These are phyloP conservation scores for Heterodera carotae DNA, from an alignment of 1,140 invertebrate genomes.

Conservation along the genomic window DNA sequence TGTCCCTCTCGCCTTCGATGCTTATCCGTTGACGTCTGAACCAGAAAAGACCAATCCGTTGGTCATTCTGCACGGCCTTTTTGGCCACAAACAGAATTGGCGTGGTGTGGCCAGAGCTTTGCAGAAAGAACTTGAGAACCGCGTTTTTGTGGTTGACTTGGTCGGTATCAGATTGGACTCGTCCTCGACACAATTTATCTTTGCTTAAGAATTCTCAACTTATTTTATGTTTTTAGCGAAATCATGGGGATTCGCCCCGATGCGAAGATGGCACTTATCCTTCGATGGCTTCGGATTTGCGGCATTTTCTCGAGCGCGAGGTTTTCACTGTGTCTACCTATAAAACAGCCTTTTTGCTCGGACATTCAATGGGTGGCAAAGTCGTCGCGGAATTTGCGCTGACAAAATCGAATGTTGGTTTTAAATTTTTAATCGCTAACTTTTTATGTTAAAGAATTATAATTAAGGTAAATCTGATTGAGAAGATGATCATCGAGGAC, in stretches of 20 bases:
- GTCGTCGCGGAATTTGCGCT: slow-evolving; percentile 49
- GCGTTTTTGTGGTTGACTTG: slow-evolving; percentile 53
- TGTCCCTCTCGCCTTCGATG: slow-evolving; percentile 25
- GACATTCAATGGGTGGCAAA: slow-evolving; percentile 62
- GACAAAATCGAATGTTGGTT: slow-evolving; percentile 3
- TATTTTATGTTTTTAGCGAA: slow-evolving; percentile 32
- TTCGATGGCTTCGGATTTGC: slow-evolving; percentile 54
- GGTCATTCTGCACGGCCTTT: slow-evolving; percentile 49
- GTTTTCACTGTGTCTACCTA: slow-evolving; percentile 33
- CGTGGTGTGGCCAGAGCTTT: slow-evolving; percentile 55
- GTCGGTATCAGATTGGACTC: too few relatives aligned
- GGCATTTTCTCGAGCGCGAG: slow-evolving; percentile 46
- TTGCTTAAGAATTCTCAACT: too few relatives aligned
- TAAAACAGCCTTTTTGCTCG: slow-evolving; percentile 46
- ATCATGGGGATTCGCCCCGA: slow-evolving; percentile 55
- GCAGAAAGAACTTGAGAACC: slow-evolving; percentile 46
- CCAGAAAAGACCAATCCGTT: slow-evolving; percentile 35
- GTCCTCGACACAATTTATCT: too few relatives aligned
- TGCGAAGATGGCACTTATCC: slow-evolving; percentile 39
- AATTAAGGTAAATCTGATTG: slow-evolving; percentile 28
- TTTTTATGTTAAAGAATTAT: background rate
- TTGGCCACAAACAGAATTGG: slow-evolving; percentile 59
- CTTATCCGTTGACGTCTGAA: background rate
- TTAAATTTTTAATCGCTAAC: too few relatives aligned
- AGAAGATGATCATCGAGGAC: slow-evolving; percentile 56